Base-by-base conservation (phyloP, 2,797 vertebrate species). In the Chlorospingus semifuscus region DNA sequence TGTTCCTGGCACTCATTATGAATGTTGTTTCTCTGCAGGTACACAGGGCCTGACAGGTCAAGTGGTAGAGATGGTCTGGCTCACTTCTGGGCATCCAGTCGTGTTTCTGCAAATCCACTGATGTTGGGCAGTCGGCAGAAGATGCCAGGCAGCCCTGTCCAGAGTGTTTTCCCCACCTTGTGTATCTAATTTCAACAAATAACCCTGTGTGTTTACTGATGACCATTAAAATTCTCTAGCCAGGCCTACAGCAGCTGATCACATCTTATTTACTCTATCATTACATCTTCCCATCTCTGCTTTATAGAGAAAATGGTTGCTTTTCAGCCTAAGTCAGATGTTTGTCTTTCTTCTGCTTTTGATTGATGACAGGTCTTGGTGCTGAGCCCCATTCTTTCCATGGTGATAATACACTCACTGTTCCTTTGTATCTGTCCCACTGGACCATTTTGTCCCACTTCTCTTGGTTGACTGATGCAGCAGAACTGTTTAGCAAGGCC, bases 401-500 rank as follows among this genome's bases (percentile, higher is more conserved):
- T 16, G 14, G 34, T 46, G 26, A 19, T 60, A 15, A 37, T 13
- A 16, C 17, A 18, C 19, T 83, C 49, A 4, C 53, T 78, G 26
- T 44, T 42, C 44, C 39, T 27, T 64, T 75, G n/a, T 1, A 1
- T 69, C 44, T 63, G 29, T 65, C 55, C 27, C 22, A 4, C 8
- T 47, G 53, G 8, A 47, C 53, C 46, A 0, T 50, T 80, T 80
- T 76, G 23, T 82, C 37, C 42, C 2, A 1, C 39, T 84, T 55
- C 34, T 79, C 60, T 46, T 49, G 30, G 53, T n/a, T 1, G 2
- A 30, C 61, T n/a, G 23, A 50, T 49, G 27, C 0, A 0, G 41
- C 81, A 72, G 66, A 82, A 66, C 63, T 71, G 55, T 82, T 82
- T 65, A 89, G 75, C 50, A 68, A 84, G 55, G 63, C 61, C 81